phyloP scores from a whole-genome alignment of 2,888 invertebrate genomes.

The Acleris cristana region DNA sequence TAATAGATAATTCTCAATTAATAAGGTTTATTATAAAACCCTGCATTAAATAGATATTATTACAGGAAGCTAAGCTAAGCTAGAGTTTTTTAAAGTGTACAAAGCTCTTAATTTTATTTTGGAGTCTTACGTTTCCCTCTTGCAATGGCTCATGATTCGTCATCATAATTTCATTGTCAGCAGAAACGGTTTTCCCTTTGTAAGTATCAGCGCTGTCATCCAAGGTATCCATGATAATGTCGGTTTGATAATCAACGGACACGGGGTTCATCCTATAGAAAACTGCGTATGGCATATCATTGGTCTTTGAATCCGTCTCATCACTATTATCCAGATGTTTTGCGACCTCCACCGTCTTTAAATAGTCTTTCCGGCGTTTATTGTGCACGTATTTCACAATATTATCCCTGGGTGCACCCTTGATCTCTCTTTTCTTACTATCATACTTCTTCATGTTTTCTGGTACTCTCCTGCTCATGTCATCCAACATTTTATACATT shows the following conservation, averaged over 20 bases:
- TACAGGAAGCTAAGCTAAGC: no score
- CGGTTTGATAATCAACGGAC: conserved; percentile 47
- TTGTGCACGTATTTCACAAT: background rate
- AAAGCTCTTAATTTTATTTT: conserved; percentile 50
- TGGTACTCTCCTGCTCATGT: conserved; percentile 45
- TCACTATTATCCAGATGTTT: conserved; percentile 50
- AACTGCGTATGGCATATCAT: conserved; percentile 58
- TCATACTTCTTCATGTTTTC: conserved; percentile 47
- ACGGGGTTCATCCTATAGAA: conserved; percentile 63
- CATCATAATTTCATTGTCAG: conserved; percentile 38
- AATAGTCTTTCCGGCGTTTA: conserved; percentile 38
- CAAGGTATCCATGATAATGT: conserved; percentile 42
- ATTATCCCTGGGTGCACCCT: conserved; percentile 10
- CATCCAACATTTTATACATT: conserved; percentile 46
- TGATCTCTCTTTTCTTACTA: conserved; percentile 46
- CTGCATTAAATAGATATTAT: background rate
- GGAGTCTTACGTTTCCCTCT: conserved; percentile 43
- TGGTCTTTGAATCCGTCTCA: conserved; percentile 43
- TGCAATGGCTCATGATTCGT: conserved; percentile 38
- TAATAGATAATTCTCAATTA: background rate
- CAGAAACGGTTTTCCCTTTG: conserved; percentile 41
- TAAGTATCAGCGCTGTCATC: conserved; percentile 34
- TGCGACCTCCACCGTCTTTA: conserved; percentile 19
- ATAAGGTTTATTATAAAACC: conserved; percentile 2
- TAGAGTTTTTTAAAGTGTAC: conserved; percentile 2